Evolutionary conservation across 2,888 invertebrate species (phyloP).

Genomic region (Eudasyphora cyanicolor): DNA sequence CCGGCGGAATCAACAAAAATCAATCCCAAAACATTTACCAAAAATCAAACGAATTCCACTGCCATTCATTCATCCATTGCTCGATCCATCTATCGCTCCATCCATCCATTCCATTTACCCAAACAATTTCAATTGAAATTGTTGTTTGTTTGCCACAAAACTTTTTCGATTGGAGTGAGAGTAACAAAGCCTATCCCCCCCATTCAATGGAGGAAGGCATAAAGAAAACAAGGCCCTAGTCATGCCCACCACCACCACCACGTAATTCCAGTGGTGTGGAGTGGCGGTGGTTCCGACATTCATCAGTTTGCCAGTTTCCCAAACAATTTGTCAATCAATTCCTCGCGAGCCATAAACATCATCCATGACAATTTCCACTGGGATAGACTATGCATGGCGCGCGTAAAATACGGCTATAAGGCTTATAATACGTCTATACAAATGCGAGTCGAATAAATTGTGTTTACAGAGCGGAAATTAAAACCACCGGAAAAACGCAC

Average conservation of each 20-base stretch:
- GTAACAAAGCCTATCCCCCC: background rate
- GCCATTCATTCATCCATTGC: background rate
- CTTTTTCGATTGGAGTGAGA: background rate
- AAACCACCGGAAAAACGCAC: slow-evolving; percentile 43
- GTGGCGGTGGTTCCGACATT: background rate
- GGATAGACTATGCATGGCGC: background rate
- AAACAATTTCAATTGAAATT: slow-evolving; percentile 23
- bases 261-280: background rate
- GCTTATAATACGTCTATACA: too few species aligned
- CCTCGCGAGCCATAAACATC: background rate
- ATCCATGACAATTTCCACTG: background rate
- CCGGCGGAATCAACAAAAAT: background rate
- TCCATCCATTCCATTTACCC: background rate
- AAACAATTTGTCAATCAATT: slow-evolving; percentile 40
- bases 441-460: slow-evolving; percentile 39
- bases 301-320: slow-evolving; percentile 3
- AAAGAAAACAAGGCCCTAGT: slow-evolving; percentile 19
- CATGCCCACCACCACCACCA: background rate
- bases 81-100: too few species aligned
- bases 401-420: background rate
- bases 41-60: slow-evolving; percentile 8
- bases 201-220: background rate
- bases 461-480: slow-evolving; percentile 44
- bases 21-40: background rate
- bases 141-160: slow-evolving; percentile 7